Percentiles rank a stretch among this genome's conserved stretches.
These are phyloP conservation scores for Acyrthosiphon pisum DNA, from an alignment of 1,140 invertebrate genomes.

Conservation along the genomic window DNA sequence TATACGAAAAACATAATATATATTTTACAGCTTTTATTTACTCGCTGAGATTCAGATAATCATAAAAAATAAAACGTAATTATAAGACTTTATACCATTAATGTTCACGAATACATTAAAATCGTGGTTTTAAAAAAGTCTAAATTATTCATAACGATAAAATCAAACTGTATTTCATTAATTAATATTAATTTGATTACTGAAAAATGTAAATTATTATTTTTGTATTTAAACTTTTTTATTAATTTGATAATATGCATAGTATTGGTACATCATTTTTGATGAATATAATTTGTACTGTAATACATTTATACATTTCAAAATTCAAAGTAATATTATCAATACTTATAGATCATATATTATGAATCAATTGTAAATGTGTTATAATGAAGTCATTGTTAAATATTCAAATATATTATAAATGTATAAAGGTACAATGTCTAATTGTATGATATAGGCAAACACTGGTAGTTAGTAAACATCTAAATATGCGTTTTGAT, in stretches of 20 bases:
- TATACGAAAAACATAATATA: background rate
- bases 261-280: background rate
- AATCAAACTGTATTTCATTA: background rate
- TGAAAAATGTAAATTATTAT: background rate
- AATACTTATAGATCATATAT: background rate
- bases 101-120: background rate
- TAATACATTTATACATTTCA: background rate
- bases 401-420: background rate
- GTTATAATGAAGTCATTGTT: background rate
- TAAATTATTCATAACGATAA: background rate
- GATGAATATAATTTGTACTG: background rate
- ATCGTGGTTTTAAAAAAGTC: background rate
- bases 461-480: background rate
- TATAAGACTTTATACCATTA: background rate
- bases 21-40: background rate
- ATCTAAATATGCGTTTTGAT: background rate
- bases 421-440: background rate
- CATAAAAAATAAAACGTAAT: background rate
- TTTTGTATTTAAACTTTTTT: background rate
- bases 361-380: background rate
- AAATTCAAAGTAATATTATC: background rate
- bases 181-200: background rate
- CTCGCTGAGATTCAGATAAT: background rate
- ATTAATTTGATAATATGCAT: background rate
- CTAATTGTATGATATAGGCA: background rate